These are phyloP conservation scores for Neostethus bicornis DNA, from an alignment of 2,797 vertebrate genomes.

Conservation along the genomic window DNA sequence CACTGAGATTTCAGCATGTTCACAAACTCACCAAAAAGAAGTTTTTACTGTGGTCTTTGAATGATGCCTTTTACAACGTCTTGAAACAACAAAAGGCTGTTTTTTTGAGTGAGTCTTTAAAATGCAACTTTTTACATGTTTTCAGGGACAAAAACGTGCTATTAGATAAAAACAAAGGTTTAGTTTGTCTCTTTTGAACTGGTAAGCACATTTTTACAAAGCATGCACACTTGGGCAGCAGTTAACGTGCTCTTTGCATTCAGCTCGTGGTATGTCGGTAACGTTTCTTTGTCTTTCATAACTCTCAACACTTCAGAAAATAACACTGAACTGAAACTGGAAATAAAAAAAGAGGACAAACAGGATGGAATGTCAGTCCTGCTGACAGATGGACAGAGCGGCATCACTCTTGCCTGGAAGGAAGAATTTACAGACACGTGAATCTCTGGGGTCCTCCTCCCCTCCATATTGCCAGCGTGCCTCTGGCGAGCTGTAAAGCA, in stretches of 20 bases:
- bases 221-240: not conserved
- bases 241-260: not conserved
- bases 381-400: conserved; percentile 27
- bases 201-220: not conserved
- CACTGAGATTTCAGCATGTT: too few relatives aligned
- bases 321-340: not conserved
- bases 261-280: not conserved
- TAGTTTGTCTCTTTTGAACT: too few relatives aligned
- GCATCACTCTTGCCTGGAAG: conserved; percentile 46
- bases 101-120: too few relatives aligned
- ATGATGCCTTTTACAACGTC: too few relatives aligned
- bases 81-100: too few relatives aligned
- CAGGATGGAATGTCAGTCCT: conserved; percentile 37
- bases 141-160: too few relatives aligned
- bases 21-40: too few relatives aligned
- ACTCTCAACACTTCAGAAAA: not conserved
- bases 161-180: too few relatives aligned
- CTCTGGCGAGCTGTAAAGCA: conserved; percentile 79
- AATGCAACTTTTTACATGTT: too few relatives aligned
- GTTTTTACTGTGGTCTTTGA: too few relatives aligned
- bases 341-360: not conserved
- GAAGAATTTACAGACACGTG: conserved; percentile 39
- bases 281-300: not conserved
- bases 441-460: conserved; percentile 55
- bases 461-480: conserved; percentile 63